Percentiles rank a stretch among this genome's conserved stretches.
These are phyloP conservation scores for Chloroclysta siterata DNA, from an alignment of 2,888 invertebrate species.

Conservation along the genomic window DNA sequence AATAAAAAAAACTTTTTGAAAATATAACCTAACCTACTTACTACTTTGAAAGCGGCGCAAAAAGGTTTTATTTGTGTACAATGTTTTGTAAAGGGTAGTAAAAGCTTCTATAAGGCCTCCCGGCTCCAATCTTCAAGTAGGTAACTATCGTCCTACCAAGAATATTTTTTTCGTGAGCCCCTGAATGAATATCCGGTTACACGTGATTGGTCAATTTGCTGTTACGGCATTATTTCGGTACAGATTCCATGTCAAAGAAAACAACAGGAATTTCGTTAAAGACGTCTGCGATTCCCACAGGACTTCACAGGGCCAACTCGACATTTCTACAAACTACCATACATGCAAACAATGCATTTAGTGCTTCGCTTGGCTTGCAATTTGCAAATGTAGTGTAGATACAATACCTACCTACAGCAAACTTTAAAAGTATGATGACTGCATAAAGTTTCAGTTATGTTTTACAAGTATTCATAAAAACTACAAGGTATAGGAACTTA, in stretches of 20 bases:
- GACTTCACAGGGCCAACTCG: not conserved
- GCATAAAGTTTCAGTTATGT: too few species aligned
- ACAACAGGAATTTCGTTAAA: slow-evolving; percentile 10
- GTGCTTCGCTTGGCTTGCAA: too few species aligned
- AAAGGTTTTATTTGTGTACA: not conserved
- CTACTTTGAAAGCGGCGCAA: not conserved
- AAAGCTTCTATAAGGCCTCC: not conserved
- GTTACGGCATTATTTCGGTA: slow-evolving; percentile 3
- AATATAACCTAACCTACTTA: not conserved
- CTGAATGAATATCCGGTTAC: slow-evolving; percentile 21
- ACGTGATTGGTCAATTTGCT: slow-evolving; percentile 27
- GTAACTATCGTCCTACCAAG: slow-evolving; percentile 6
- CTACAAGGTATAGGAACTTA: too few species aligned
- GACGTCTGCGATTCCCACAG: slow-evolving; percentile 10
- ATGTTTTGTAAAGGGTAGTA: not conserved
- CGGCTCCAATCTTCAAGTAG: slow-evolving; percentile 6
- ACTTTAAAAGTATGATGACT: not conserved
- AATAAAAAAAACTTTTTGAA: not conserved
- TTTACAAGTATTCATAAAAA: too few species aligned
- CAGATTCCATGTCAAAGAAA: slow-evolving; percentile 9
- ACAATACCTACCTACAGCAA: not conserved
- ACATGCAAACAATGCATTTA: not conserved
- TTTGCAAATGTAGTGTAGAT: too few species aligned
- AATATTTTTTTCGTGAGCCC: slow-evolving; percentile 13
- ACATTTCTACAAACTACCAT: not conserved